A percentile compares a stretch with the other conserved stretches of the same genome.
Conservation (phyloP, 2,113 vertebrate genomes). For the Xenotilapia caudafasciata region DNA sequence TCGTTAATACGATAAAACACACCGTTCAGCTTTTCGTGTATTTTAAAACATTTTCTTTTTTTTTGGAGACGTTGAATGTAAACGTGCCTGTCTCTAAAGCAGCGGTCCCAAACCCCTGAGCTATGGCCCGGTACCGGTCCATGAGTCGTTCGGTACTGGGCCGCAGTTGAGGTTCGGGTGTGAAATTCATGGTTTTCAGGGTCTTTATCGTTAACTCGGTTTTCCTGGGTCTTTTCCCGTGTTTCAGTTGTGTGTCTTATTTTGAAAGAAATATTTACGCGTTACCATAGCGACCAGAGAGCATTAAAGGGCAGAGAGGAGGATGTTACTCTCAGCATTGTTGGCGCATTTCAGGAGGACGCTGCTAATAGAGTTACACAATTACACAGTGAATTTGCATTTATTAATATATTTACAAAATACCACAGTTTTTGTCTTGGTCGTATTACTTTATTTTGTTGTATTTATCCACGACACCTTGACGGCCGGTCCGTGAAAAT, state of each 20-base stretch:
- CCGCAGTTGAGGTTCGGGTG: neutral
- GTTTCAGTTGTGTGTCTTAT: neutral
- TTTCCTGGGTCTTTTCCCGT: neutral
- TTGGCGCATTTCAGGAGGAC: rapidly evolving
- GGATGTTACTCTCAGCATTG: neutral
- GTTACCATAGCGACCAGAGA: neutral
- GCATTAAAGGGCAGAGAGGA: neutral
- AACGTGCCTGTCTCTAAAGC: neutral
- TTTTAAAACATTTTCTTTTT: neutral
- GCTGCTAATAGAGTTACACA: neutral
- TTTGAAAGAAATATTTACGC: neutral
- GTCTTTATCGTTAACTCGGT: neutral
- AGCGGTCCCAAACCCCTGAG: neutral
- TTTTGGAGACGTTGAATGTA: neutral
- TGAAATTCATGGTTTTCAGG: neutral
- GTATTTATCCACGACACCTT: neutral
- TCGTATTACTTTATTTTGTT: neutral
- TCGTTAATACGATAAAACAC: neutral
- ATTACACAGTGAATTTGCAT: rapidly evolving
- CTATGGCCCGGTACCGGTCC: neutral
- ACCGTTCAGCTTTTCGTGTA: neutral
- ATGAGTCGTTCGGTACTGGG: neutral
- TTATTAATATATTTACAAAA: neutral
- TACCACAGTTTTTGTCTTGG: neutral
- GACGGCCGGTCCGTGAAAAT: neutral